These are phyloP conservation scores for Pelodytes ibericus DNA, from an alignment of 2,797 vertebrate genomes.

Conservation along the genomic window DNA sequence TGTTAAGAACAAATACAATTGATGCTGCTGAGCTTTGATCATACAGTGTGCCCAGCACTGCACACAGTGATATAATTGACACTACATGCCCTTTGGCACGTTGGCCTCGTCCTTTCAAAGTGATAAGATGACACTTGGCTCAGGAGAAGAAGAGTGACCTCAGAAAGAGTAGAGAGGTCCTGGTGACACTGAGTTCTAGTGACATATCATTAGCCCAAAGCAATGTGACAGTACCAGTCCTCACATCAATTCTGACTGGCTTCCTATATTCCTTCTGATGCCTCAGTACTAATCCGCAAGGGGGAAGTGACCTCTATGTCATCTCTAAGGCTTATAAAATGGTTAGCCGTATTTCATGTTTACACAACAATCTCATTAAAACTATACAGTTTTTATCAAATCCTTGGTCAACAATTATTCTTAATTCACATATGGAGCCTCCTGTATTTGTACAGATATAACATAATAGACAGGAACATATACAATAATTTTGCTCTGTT, in stretches of 20 bases:
- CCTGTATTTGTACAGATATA: too few relatives aligned
- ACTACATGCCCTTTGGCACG: constrained; percentile 43
- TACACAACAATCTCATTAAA: too few relatives aligned
- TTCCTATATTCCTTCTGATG: constrained; percentile 29
- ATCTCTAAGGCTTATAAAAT: constrained; percentile 6
- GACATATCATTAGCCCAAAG: constrained; percentile 50
- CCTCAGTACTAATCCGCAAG: constrained; percentile 24
- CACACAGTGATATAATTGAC: constrained; percentile 41
- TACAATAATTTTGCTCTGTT: too few relatives aligned
- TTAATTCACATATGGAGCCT: too few relatives aligned
- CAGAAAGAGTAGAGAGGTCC: constrained; percentile 37
- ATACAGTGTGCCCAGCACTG: constrained; percentile 9
- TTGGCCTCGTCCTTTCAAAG: constrained; percentile 44
- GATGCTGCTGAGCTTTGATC: neutral
- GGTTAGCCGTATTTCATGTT: constrained; percentile 9
- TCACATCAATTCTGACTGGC: constrained; percentile 43
- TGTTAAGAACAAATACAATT: neutral
- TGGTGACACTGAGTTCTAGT: constrained; percentile 46
- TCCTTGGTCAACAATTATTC: too few relatives aligned
- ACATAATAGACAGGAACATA: too few relatives aligned
- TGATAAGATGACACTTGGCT: constrained; percentile 48
- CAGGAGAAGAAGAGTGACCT: constrained; percentile 41
- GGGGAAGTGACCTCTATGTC: constrained; percentile 37
- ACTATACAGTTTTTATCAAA: too few relatives aligned
- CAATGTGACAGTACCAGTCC: constrained; percentile 42